Base-by-base conservation (phyloP, 2,888 invertebrate genomes). In the Aleiodes leptofemur region DNA sequence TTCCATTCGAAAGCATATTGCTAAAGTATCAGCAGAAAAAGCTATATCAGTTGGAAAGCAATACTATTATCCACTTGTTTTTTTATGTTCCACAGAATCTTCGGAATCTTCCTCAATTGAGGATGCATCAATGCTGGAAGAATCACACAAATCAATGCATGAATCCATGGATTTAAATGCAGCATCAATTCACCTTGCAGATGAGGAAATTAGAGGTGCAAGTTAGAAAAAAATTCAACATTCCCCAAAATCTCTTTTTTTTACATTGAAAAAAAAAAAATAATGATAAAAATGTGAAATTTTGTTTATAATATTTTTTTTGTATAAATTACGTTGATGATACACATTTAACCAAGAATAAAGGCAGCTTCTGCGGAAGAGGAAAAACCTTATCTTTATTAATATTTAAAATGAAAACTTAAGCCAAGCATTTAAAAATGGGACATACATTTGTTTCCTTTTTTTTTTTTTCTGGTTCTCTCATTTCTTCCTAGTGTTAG, bases 91-190 rank as follows among this genome's bases (percentile, higher is more conserved):
- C 2, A 23, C 23, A 87, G 84, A 80, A 38, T 78, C 82, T 68
- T 77, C 83, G 29, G 83, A 86, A 66, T 83, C 86, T 48, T 87
- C 88, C 14, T 85, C 86, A 2, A 79, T 82, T 23, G 88, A 87
- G 78, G 87, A 88, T 70, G 82, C 83, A 69, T 86, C 86, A 43
- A 72, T 84, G 53, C 69, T 86, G 66, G 84, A 86, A 72, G 85
- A 86, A 23, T 77, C 80, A 56, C 77, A 81, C 5, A 85, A 82
- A 68, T 80, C 81, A 31, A 81, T 75, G 38, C 79, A 77, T 43
- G 76, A 77, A 38, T 76, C 78, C 6, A 77, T 78, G 16, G 66
- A 66, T 31, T 66, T 73, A 31, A 82, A 82, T 73, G 80, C 81
- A 57, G 73, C 80, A 14, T 31, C n/a, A 29, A 34, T 64, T 13